Evolutionary conservation across 2,113 vertebrate species (phyloP), one percentile per base, ranked within the genome.

Genomic region (Macquaria ambigua): DNA sequence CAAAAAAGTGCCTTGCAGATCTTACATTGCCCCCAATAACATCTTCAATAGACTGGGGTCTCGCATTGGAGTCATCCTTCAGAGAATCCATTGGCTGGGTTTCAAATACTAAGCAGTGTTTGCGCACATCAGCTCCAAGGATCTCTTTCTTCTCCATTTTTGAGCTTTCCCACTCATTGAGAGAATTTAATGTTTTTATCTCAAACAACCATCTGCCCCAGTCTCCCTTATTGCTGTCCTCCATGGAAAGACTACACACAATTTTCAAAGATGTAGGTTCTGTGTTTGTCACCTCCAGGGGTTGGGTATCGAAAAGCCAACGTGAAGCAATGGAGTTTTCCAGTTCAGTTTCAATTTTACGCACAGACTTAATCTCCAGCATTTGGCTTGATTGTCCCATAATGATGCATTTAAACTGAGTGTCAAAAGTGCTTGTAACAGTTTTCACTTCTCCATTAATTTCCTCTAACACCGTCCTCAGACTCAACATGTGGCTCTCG

Each of bases 91-190:
- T 94, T 74, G 96, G 95, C 64, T 96, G 96, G 6, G 96, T 97
- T 95, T 97, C 97, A 95, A 97, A 98, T 83, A 96, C 93, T 92
- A 97, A 95, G 85, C 97, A 96, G 83, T 98, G 97, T 87, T 95
- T 96, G 56, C 95, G 96, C 12, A 98, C 97, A 90, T 98, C 97
- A 6, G 96, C 88, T 43, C 97, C 96, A 48, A 94, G 59, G 20
- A 97, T 93, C 69, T 94, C 94, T 88, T 96, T 96, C 34, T 94
- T 98, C 89, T 96, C 90, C 18, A 46, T 43, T 46, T 90, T 87
- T 62, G 90, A 92, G 28, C 88, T 86, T 74, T 97, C 95, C 92
- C 95, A 95, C 31, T 97, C 94, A 31, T 93, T 88, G 69, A 97
- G 95, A 63, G 95, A 95, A 83, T 96, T 96, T 37, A 97, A 81